Base-by-base conservation (phyloP, 2,797 vertebrate genomes). In the Neosalanx taihuensis region DNA sequence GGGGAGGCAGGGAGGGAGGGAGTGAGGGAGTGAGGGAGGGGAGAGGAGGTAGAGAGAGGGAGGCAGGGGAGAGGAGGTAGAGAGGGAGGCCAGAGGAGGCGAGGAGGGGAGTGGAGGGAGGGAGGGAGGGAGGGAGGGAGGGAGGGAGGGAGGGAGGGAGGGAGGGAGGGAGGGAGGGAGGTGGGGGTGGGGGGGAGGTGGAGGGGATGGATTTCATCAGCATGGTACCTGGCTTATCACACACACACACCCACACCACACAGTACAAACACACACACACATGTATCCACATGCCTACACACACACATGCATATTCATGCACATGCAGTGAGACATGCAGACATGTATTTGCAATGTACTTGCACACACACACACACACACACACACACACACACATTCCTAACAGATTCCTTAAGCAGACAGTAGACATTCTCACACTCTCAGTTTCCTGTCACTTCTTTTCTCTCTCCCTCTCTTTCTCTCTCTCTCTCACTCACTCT, bases 391-490 rank as follows among this genome's bases (percentile, higher is more conserved):
- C 56, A 57, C 56, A 20, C 56, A 23, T 18, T 6, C 17, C 6
- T n/a, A 56, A 4, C 18, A 6, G 5, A 41, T 9, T 9, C 37
- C 53, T 1, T 20, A 64, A 9, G 26, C 12, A 57, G 26, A 49
- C 56, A 1, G 18, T 20, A 57, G 1, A 20, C 6, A 7, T 20
- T 9, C 6, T 10, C 37, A 10, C 37, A 57, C 20, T 20, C 56
- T 20, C 18, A n/a, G 17, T 20, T 18, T 57, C 17, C 53, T 57
- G 20, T 20, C 17, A 4, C 0, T 15, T 2, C 13, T 37, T 53
- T 49, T 69, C 41, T 64, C 74, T 72, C 69, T 69, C 69, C 66
- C 53, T 41, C 18, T 9, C 33, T 71, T 71, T 60, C 60, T 74
- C 72, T 49, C 17, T 15, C 18, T 37, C 17, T 30, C 62, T 18